phyloP scores from a whole-genome alignment of 1,140 invertebrate species.

The Radopholus similis region DNA sequence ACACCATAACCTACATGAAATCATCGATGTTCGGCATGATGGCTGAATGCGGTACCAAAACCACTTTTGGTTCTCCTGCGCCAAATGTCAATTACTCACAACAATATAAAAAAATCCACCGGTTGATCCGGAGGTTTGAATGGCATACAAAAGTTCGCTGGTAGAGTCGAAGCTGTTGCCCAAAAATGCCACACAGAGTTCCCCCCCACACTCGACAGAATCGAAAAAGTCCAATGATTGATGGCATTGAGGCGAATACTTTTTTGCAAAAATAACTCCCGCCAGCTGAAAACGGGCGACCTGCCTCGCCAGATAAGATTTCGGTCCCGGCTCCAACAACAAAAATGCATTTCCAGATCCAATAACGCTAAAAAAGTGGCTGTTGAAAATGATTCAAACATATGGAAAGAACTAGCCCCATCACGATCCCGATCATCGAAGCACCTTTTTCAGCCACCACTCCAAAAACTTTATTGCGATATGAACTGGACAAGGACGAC shows the following conservation, averaged over 20 bases:
- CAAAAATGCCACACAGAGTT: background rate
- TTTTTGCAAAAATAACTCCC: no score
- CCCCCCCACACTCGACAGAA: background rate
- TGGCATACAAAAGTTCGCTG: conserved; percentile 15
- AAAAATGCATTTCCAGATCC: conserved; percentile 12
- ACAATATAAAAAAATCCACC: background rate
- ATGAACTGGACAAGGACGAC: background rate
- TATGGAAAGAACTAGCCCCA: conserved; percentile 4
- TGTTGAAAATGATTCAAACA: background rate
- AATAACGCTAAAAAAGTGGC: background rate
- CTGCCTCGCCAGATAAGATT: no score
- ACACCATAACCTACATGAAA: conserved; percentile 13
- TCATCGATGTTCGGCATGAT: conserved; percentile 23
- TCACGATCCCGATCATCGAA: background rate
- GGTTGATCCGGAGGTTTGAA: conserved; percentile 29
- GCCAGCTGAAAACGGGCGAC: no score
- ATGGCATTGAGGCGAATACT: no score
- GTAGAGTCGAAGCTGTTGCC: background rate
- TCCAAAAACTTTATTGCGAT: conserved; percentile 7
- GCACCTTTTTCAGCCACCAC: conserved; percentile 1
- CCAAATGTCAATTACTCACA: background rate
- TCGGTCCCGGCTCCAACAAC: no score
- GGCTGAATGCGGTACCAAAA: conserved; percentile 15
- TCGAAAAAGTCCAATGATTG: background rate
- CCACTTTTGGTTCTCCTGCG: conserved; percentile 14